Base-by-base conservation (phyloP, 2,888 invertebrate genomes). In the Bellardia pandia region DNA sequence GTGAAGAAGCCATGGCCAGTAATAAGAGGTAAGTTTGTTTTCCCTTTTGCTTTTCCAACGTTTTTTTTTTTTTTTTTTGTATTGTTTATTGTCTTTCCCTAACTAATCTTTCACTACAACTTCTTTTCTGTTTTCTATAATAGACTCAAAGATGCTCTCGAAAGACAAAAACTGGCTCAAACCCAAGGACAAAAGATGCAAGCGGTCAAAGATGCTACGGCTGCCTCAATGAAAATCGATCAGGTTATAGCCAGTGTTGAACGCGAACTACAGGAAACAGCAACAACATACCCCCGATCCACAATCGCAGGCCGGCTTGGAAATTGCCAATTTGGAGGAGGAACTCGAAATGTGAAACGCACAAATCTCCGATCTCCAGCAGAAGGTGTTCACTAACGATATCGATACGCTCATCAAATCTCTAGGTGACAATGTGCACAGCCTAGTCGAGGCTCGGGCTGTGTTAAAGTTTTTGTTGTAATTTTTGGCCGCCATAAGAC, bases 1-100 rank as follows among this genome's bases (percentile, higher is more conserved):
- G 98, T 92, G 98, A 98, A 93, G 98, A 98, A 93, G 97, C 97
- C 0, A 95, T 96, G 45, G 97, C 98, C 0, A 96, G 97, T 13
- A 98, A 98, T 90, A 98, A 97, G 92, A 94, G 98, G 93, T 92
- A 88, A 89, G 87, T 83, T n/a, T 40, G 42, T 66, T 6, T 48
- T 60, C n/a, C 7, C 6, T 60, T 62, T 14, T 30, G 11, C 9
- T 9, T 51, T 64, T 77, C 40, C 33, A 64, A 2, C 0, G 45
- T 68, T 13, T 60, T 68, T 37, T 13, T 3, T 42, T 11, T 3
- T 45, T 62, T 60, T 40, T 23, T 48, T 76, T 71, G 14, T 3
- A n/a, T 42, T 75, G 37, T 58, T 66, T 45, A 0, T 42, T 53
- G 40, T 48, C 40, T 64, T 1, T 30, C 8, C 14, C 48, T 51